Evolutionary conservation across 23 tunicate genomes (phyloP).

Genomic region (Corella eumyota): DNA sequence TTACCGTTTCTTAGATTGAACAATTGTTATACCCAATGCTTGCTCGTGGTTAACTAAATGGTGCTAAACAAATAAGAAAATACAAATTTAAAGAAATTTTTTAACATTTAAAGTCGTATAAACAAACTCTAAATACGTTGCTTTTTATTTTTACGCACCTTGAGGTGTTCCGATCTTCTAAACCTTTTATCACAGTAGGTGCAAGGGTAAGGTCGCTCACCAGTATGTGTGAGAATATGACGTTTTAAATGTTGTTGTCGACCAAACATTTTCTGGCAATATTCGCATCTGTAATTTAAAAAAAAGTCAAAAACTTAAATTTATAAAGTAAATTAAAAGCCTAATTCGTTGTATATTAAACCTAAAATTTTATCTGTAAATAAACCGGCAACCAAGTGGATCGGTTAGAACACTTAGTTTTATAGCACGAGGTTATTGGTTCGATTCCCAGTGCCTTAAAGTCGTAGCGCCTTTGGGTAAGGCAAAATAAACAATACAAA

Average conservation of each 20-base stretch:
- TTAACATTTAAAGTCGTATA: background rate
- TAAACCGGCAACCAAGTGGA: too few relatives aligned
- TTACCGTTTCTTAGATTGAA: conserved; percentile 17
- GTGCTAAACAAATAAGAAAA: conserved; percentile 29
- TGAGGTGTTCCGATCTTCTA: conserved; percentile 76
- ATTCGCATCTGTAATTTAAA: conserved; percentile 42
- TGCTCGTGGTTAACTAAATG: conserved; percentile 61
- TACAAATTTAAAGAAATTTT: background rate
- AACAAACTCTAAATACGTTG: background rate
- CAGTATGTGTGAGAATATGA: conserved; percentile 41
- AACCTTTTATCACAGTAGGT: conserved; percentile 75
- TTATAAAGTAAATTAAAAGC: too few relatives aligned
- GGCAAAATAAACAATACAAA: too few relatives aligned
- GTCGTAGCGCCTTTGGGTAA: too few relatives aligned
- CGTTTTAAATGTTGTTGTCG: conserved; percentile 47
- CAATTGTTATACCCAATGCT: conserved; percentile 2
- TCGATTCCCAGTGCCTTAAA: too few relatives aligned
- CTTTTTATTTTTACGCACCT: conserved; percentile 20
- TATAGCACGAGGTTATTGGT: too few relatives aligned
- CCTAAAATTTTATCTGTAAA: too few relatives aligned
- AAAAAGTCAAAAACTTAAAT: too few relatives aligned
- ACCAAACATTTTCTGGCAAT: conserved; percentile 40
- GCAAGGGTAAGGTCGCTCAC: conserved; percentile 59
- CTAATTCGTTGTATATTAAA: background rate
- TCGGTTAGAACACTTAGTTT: too few relatives aligned